These are phyloP conservation scores for Geococcyx californianus DNA, from an alignment of 2,113 vertebrate genomes.

Conservation along the genomic window DNA sequence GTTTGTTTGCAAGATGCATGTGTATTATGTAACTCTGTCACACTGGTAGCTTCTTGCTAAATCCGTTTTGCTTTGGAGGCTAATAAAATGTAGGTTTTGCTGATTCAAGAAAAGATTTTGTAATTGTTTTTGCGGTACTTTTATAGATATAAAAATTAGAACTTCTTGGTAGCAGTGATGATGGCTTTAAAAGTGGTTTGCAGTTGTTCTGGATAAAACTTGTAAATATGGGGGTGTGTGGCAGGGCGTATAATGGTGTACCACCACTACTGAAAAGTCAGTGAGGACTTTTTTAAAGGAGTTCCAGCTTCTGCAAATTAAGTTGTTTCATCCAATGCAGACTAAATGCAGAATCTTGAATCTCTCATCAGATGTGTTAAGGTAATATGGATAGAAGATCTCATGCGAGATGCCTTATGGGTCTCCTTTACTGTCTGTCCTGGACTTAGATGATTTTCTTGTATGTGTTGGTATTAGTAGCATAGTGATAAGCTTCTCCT, in stretches of 20 bases:
- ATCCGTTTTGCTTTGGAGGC: not conserved
- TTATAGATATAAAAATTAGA: not conserved
- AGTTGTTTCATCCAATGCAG: not conserved
- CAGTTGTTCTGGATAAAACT: not conserved
- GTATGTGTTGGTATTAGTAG: accelerated
- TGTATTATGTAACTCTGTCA: not conserved
- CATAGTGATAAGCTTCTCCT: not conserved
- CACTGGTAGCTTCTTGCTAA: not conserved
- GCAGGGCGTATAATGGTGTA: not conserved
- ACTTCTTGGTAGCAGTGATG: accelerated
- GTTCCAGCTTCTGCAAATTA: not conserved
- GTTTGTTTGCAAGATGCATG: not conserved
- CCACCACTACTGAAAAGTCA: not conserved
- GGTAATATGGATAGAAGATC: not conserved
- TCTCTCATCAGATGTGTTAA: not conserved
- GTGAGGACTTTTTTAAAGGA: not conserved
- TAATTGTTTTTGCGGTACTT: not conserved
- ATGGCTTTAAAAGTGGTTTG: not conserved
- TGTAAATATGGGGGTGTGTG: accelerated
- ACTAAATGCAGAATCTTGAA: not conserved
- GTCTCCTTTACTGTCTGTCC: not conserved
- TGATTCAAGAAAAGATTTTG: not conserved
- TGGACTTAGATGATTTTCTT: not conserved
- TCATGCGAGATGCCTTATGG: not conserved
- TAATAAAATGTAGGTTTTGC: not conserved